Evolutionary conservation across 2,888 invertebrate genomes (phyloP), one percentile per base, ranked within the genome.

Genomic region (Drosophila kanekoi): DNA sequence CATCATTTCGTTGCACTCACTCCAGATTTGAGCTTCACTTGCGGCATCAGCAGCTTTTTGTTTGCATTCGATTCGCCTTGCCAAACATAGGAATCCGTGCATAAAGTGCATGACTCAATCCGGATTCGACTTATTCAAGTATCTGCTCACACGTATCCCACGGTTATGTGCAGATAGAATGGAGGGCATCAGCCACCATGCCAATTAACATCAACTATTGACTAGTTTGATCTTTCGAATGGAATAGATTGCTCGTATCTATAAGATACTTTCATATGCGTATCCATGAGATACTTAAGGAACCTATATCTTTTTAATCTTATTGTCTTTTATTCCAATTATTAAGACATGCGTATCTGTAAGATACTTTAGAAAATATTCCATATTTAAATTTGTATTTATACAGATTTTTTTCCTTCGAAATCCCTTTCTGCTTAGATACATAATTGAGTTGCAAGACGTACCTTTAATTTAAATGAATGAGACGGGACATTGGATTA

Each of bases 11-110:
- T 44, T 59, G 62, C 48, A 53, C 41, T 53, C 23, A 35, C 35
- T 69, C 5, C 20, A 43, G 11, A 16, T 45, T 13, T 52, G 13
- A 16, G 35, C 38, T 16, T 4, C 20, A 45, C n/a, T 28, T 14
- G 14, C 43, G 38, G 14, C 47, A 18, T 23, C 43, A 37, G 13
- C 48, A 44, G 57, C 35, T 35, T 4, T 43, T 58, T 84, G 79
- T 84, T 84, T 80, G 83, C 87, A 68, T 72, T 81, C 73, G 68
- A 81, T 81, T 81, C 8, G 87, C 72, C 66, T 85, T 79, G 72
- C 83, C 51, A 75, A 76, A 76, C 88, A 87, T 81, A 35, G 57
- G 61, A 64, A 61, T 53, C 72, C 86, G 88, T 81, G 81, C 79
- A 72, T 65, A 32, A 74, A 79, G 63, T 75, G 18, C 76, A 65